Base-by-base conservation (phyloP, 30 jellyfish, hydroid and myxozoan species). In the Hydractinia symbiolongicarpus region DNA sequence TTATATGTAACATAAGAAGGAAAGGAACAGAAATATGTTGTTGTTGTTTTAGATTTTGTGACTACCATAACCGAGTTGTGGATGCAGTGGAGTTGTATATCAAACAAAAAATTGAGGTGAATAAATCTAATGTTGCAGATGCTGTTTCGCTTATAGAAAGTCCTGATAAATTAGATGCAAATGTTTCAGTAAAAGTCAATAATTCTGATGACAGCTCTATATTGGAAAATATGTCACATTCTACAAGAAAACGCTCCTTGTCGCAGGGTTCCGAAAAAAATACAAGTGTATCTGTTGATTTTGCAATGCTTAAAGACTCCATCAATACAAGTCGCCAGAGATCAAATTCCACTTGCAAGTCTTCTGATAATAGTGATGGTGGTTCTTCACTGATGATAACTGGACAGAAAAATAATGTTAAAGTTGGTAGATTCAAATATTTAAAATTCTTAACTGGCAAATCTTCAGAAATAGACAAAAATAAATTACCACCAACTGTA, bases 11-110 rank as follows among this genome's bases (percentile, higher is more conserved):
- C 44, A 30, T 30, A 30, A 30, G 44, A 2, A 30, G 44, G 44
- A 30, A 30, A 30, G 44, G 44, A 30, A 30, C 44, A 30, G 44
- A 30, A 30, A 30, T 30, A 30, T 64, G 4, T 64, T 64, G 52
- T 64, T 64, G 52, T 6, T 6, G 0, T 64, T 64, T 7, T n/a
- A 64, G 74, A 51, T 64, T 64, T 64, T 64, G 74, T 51, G 19
- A 44, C 74, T 64, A 64, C 74, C 74, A 64, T 51, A 64, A 64
- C 6, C 19, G 74, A 64, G 74, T 64, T 64, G 74, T 64, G 9
- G 52, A 64, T n/a, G 74, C 74, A 64, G 74, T 64, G 7, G 74
- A 64, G 40, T 51, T 64, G 17, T 64, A 64, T 51, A 64, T 64
- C 40, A 64, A 44, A n/a, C 19, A 64, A n/a, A 64, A 64, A 64